These are phyloP conservation scores for Alauda arvensis DNA, from an alignment of 2,797 vertebrate genomes.

Conservation along the genomic window DNA sequence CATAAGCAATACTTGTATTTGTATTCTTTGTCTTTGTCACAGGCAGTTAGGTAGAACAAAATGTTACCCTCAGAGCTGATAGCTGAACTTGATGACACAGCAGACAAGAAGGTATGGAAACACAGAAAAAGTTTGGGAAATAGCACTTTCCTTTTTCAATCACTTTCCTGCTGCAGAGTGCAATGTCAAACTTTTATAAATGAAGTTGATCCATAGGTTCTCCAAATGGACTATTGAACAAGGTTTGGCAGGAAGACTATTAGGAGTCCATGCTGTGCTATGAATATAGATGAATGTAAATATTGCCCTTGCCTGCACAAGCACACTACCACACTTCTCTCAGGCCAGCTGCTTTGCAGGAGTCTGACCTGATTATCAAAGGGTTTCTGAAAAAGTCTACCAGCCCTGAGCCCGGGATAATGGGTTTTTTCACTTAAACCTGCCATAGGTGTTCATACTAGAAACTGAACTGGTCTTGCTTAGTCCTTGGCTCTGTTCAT, in stretches of 20 bases:
- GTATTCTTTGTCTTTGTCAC: not conserved
- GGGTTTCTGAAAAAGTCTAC: not conserved
- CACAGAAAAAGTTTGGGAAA: not conserved
- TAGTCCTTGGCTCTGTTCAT: not conserved
- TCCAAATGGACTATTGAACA: conserved; percentile 3
- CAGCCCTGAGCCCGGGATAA: not conserved
- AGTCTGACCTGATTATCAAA: not conserved
- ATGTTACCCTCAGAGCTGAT: not conserved
- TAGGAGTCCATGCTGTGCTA: not conserved
- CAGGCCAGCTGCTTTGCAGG: not conserved
- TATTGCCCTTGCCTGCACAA: not conserved
- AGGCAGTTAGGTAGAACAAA: not conserved
- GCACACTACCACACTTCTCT: not conserved
- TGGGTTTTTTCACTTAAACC: not conserved
- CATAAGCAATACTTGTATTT: not conserved
- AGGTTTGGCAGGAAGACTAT: not conserved
- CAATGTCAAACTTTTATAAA: not conserved
- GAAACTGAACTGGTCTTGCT: not conserved
- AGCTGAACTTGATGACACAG: not conserved
- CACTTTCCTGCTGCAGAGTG: not conserved
- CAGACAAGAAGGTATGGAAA: not conserved
- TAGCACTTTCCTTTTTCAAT: not conserved
- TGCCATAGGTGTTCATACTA: not conserved
- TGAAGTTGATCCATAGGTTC: not conserved
- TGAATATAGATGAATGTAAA: conserved; percentile 2